Evolutionary conservation across 2,113 vertebrate genomes (phyloP).

Genomic region (Microcebus griseorufus): DNA sequence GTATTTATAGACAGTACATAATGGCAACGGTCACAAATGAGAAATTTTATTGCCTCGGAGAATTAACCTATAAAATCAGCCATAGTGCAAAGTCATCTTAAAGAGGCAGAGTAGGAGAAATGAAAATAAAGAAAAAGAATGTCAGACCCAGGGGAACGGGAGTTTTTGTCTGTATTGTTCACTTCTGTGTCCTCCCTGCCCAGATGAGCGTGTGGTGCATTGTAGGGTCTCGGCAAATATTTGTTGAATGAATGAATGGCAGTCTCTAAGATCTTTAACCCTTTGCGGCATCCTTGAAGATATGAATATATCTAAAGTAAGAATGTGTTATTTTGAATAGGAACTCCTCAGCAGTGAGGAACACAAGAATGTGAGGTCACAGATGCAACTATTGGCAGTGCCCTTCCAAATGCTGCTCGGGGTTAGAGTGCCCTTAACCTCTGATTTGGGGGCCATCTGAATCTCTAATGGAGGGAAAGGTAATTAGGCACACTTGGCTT

Average conservation of each 20-base stretch:
- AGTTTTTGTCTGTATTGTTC: neutral
- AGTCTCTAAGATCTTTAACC: neutral
- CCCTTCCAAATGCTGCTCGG: neutral
- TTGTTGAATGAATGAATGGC: neutral
- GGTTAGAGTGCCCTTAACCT: neutral
- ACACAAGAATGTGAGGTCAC: neutral
- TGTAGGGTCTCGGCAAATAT: neutral
- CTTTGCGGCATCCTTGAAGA: neutral
- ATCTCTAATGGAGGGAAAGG: neutral
- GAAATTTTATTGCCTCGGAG: neutral
- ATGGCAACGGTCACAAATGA: neutral
- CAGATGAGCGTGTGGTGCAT: neutral
- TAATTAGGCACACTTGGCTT: neutral
- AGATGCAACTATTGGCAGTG: neutral
- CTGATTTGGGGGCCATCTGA: neutral
- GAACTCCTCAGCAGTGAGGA: neutral
- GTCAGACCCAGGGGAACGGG: neutral
- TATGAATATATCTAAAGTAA: neutral
- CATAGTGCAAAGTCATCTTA: neutral
- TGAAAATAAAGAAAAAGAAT: neutral
- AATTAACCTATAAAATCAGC: neutral
- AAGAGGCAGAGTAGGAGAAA: neutral
- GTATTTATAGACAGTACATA: neutral
- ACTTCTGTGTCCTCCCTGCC: neutral
- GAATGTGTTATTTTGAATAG: neutral